Conservation (phyloP, 2,888 invertebrate species). For the Amorpha juglandis region DNA sequence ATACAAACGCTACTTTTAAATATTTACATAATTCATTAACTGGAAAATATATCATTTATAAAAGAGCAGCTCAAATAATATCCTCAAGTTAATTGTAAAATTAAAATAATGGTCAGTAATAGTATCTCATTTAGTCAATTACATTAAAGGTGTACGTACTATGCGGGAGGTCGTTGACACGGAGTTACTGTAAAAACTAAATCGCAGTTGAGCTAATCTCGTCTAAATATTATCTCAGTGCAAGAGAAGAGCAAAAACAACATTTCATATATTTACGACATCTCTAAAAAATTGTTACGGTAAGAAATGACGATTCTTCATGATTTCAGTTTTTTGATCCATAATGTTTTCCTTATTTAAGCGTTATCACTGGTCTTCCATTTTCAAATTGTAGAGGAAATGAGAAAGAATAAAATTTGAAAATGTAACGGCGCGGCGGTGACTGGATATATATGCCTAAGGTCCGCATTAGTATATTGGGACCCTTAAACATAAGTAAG, state of each 20-base stretch:
- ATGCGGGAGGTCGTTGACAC: constrained; percentile 24
- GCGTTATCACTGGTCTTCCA: too few species aligned
- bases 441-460: too few species aligned
- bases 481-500: neutral
- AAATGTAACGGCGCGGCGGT: too few species aligned
- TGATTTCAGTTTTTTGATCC: neutral
- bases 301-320: neutral
- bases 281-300: neutral
- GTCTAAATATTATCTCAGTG: constrained; percentile 27
- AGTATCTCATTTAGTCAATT: constrained; percentile 24
- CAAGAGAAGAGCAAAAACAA: constrained; percentile 22
- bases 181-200: constrained; percentile 32
- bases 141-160: constrained; percentile 26
- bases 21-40: neutral
- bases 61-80: neutral
- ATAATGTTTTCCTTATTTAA: neutral
- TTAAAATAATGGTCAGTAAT: constrained; percentile 18
- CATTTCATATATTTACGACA: neutral
- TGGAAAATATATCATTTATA: too few species aligned
- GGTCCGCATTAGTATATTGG: too few species aligned
- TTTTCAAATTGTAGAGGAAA: too few species aligned
- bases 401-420: too few species aligned
- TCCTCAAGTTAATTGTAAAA: constrained; percentile 9
- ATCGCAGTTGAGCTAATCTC: constrained; percentile 30
- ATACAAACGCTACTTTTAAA: neutral